Base-by-base conservation (phyloP, 2,888 invertebrate species). In the Tillus elongatus region DNA sequence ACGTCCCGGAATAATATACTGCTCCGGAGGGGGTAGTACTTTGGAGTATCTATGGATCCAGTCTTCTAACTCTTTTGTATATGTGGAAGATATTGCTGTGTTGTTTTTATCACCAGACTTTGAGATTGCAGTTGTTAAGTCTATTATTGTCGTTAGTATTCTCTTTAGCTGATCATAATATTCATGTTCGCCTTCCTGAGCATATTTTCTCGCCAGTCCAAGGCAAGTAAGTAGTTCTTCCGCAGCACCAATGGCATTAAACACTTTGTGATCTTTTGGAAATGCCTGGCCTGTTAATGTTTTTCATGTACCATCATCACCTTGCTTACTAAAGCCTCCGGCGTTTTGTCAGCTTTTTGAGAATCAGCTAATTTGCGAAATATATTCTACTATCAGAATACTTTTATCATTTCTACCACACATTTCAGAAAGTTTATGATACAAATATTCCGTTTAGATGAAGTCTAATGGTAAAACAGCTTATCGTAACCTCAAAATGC, bases 121-220 rank as follows among this genome's bases (percentile, higher is more conserved):
- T 0, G 81, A 81, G 43, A 84, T 72, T 24, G 73, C 71, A n/a
- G 81, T 74, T 44, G 72, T 77, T 29, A 83, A 67, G 60, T 85
- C 83, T 58, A 83, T 81, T n/a, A 85, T 65, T 38, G 80, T 74
- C 58, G 82, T 83, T 58, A 85, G 85, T 31, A 83, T 72, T 60
- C 80, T 63, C 50, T 76, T 75, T 19, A 80, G 57, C 54, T 76
- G 74, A 44, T 79, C 77, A n/a, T 68, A 65, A 50, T 80, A 75
- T 6, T 72, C 68, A 54, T 78, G 77, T 35, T 73, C 70, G 2
- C 67, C 64, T 47, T 75, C 75, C 34, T 68, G 63, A 3, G 74
- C 74, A 57, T 74, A 72, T 60, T 77, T 78, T 44, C 71, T 64
- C 3, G 74, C 74, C 40, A 76, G 54, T 13, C 82, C 83, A 39